phyloP scores from a whole-genome alignment of 2,888 invertebrate genomes.

The Xanthorhoe spadicearia region DNA sequence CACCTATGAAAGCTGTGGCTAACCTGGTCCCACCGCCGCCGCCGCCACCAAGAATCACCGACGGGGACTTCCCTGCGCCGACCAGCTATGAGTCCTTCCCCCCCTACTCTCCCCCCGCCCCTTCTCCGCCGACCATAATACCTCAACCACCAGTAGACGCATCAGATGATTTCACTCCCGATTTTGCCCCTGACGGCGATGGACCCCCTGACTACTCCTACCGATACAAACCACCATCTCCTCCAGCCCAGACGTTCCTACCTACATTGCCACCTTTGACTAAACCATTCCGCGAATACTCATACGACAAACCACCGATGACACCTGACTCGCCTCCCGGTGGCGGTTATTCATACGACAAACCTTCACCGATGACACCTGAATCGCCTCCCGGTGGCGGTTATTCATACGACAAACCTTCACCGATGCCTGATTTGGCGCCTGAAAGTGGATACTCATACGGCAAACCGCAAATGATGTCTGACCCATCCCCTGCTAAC shows the following conservation, averaged over 20 bases:
- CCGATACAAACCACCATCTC: constrained; percentile 63
- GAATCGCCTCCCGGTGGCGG: constrained; percentile 56
- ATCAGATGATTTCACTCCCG: constrained; percentile 49
- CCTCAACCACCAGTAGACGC: constrained; percentile 55
- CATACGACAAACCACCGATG: constrained; percentile 67
- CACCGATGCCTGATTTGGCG: constrained; percentile 61
- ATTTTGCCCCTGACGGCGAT: constrained; percentile 53
- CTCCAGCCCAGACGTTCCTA: constrained; percentile 51
- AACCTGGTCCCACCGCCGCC: constrained; percentile 72
- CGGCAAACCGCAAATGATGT: constrained; percentile 66
- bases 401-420: constrained; percentile 69
- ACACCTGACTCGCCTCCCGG: constrained; percentile 49
- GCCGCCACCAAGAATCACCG: constrained; percentile 61
- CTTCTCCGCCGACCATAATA: constrained; percentile 45
- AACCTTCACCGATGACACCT: constrained; percentile 60
- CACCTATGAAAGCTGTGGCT: constrained; percentile 59
- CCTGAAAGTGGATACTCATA: constrained; percentile 60
- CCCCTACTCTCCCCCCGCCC: constrained; percentile 63
- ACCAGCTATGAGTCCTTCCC: constrained; percentile 75
- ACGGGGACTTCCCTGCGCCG: constrained; percentile 68
- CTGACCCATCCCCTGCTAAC: constrained; percentile 51
- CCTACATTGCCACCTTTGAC: constrained; percentile 63
- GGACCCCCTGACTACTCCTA: constrained; percentile 60
- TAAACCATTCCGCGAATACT: constrained; percentile 68
- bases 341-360: constrained; percentile 68